phyloP scores from a whole-genome alignment of 1,140 invertebrate genomes.

The Plectrocnemia conspersa region DNA sequence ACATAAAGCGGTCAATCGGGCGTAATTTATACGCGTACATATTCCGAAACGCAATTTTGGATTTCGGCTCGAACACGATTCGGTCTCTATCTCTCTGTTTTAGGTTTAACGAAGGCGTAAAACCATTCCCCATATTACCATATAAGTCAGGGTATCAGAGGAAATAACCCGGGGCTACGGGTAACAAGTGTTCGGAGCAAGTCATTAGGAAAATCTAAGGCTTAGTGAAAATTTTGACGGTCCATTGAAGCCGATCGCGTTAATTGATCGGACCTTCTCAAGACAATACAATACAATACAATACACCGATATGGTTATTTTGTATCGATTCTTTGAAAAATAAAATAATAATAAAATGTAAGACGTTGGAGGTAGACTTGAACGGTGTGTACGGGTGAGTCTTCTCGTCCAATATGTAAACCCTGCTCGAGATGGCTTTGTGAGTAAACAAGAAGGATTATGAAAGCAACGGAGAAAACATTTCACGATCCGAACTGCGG shows the following conservation, averaged over 20 bases:
- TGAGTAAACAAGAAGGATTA: conserved; percentile 11
- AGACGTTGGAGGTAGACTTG: no score
- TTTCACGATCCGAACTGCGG: conserved; percentile 8
- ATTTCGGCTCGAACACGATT: no score
- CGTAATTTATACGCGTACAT: no score
- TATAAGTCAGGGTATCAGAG: conserved; percentile 11
- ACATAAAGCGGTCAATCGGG: no score
- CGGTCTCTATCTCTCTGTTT: conserved; percentile 1
- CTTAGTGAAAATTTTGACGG: neutral
- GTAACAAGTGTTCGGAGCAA: conserved; percentile 10
- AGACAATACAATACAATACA: no score
- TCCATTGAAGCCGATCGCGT: no score
- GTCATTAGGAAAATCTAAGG: conserved; percentile 14
- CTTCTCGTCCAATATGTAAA: neutral
- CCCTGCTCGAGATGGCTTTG: neutral
- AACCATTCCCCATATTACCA: conserved; percentile 20
- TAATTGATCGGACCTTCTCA: no score
- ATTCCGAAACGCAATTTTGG: no score
- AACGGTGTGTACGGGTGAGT: no score
- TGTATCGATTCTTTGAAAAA: no score
- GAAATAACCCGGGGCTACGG: neutral
- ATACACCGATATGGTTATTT: no score
- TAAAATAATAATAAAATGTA: no score
- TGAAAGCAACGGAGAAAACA: conserved; percentile 7
- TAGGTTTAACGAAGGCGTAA: conserved; percentile 3